Conservation (phyloP, 2,888 invertebrate genomes). For the Ochropleura leucogaster region DNA sequence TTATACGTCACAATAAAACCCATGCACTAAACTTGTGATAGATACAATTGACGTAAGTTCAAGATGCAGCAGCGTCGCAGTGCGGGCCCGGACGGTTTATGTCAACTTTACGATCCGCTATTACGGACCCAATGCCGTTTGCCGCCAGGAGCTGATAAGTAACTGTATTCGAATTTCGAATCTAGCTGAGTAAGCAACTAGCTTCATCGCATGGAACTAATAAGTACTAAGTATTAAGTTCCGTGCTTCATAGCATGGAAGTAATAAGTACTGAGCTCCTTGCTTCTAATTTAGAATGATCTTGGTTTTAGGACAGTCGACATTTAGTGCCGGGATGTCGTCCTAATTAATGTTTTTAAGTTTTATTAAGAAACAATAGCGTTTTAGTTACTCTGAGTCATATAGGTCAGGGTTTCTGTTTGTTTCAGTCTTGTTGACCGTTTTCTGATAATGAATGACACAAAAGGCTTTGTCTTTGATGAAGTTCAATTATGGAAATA, state of each 20-base stretch:
- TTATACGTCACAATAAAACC: slow-evolving; percentile 34
- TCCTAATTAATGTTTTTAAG: slow-evolving; percentile 8
- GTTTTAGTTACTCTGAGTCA: slow-evolving; percentile 13
- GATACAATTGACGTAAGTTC: slow-evolving; percentile 45
- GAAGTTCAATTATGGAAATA: slow-evolving; percentile 39
- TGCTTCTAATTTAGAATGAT: slow-evolving; percentile 3
- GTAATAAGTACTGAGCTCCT: not conserved
- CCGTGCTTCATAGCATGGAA: not conserved
- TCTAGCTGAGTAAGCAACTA: slow-evolving; percentile 32
- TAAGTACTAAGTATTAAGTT: slow-evolving; percentile 3
- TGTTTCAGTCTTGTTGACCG: slow-evolving; percentile 29
- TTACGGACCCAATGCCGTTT: slow-evolving; percentile 58
- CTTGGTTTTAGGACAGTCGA: not conserved
- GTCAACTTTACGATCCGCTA: slow-evolving; percentile 59
- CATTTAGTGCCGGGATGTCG: not conserved
- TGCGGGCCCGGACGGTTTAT: slow-evolving; percentile 60
- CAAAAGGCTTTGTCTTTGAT: slow-evolving; percentile 43
- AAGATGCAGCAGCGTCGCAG: slow-evolving; percentile 52
- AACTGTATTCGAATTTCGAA: slow-evolving; percentile 47
- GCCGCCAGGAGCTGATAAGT: slow-evolving; percentile 49
- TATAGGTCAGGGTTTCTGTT: slow-evolving; percentile 23
- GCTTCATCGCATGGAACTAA: slow-evolving; percentile 23
- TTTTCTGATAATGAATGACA: slow-evolving; percentile 40
- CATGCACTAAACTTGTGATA: slow-evolving; percentile 36
- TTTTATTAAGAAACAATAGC: slow-evolving; percentile 22